Evolutionary conservation across 2,113 vertebrate species (phyloP), one percentile per base, ranked within the genome.

Genomic region (pig (Sus scrofa)): DNA sequence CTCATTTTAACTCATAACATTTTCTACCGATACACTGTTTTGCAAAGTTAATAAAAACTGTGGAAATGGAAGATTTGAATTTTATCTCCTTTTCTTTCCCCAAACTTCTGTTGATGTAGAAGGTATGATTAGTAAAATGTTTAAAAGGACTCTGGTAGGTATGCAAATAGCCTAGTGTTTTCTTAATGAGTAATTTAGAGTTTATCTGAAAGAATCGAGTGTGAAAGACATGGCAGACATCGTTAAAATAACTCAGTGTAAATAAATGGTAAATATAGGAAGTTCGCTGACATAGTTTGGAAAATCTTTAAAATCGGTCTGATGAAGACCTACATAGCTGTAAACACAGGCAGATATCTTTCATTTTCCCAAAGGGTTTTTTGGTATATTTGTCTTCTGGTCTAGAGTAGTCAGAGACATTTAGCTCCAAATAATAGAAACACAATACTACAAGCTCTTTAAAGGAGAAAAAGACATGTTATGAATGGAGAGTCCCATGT

Each of bases 381-480:
- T 89, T 70, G 22, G 15, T 90, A 12, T 85, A 39, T 93, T 91
- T 93, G 32, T 93, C 52, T 88, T 97, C 27, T 63, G 32, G 56
- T 60, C 34, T 94, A n/a, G 68, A 60, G 24, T 34, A 87, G 19
- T 26, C n/a, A 83, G 0, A 18, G 54, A 58, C 50, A 65, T 30
- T 94, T 71, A 54, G 6, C 27, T 67, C 19, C 12, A 81, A 91
- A 93, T 87, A 75, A 91, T 24, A 93, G 82, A 81, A 95, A 62
- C 14, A 2, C 26, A 84, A 9, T 26, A 58, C 6, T 26, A 52
- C 6, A 81, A 93, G 85, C 27, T 77, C 60, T 89, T 71, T 73
- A 67, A 86, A 74, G 63, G 3, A 83, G 58, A 75, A 77, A 54
- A 65, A 27, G 15, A 89, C 71, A 27, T 78, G 8, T 62, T 67